These are phyloP conservation scores for Scaptomyza pallida DNA, from an alignment of 1,140 invertebrate genomes.

Conservation along the genomic window DNA sequence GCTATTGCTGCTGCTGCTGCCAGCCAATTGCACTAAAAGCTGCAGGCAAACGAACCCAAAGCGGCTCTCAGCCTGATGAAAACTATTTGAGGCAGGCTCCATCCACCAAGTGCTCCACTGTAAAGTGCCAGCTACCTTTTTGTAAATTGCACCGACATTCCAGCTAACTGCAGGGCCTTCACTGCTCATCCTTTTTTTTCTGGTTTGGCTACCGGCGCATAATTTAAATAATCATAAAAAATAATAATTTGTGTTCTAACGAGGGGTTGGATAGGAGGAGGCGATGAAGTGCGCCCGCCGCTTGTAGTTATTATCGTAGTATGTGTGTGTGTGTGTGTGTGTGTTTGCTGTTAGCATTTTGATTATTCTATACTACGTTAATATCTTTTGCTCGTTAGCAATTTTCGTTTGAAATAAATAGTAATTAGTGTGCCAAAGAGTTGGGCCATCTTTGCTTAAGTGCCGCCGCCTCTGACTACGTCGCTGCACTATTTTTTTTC, in stretches of 20 bases:
- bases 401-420: constrained; percentile 82
- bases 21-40: constrained; percentile 81
- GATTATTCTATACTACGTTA: constrained; percentile 71
- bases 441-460: constrained; percentile 44
- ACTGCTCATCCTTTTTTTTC: not conserved
- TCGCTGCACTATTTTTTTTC: constrained; percentile 38
- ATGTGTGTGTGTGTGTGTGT: no score
- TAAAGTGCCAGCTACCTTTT: constrained; percentile 67
- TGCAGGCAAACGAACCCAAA: constrained; percentile 50
- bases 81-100: constrained; percentile 70
- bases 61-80: constrained; percentile 68
- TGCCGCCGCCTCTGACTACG: constrained; percentile 14
- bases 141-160: constrained; percentile 76
- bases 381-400: constrained; percentile 81
- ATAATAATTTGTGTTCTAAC: constrained; percentile 75
- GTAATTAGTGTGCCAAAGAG: constrained; percentile 78
- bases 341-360: constrained; percentile 40
- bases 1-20: no score
- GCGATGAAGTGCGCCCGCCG: constrained; percentile 4
- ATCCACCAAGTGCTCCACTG: constrained; percentile 44
- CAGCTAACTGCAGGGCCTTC: constrained; percentile 18
- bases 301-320: not conserved
- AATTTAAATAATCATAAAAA: constrained; percentile 83
- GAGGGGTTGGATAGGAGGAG: not conserved
- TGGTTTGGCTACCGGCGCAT: constrained; percentile 53